These are phyloP conservation scores for Apis cerana DNA, from an alignment of 1,140 invertebrate species.

Conservation along the genomic window DNA sequence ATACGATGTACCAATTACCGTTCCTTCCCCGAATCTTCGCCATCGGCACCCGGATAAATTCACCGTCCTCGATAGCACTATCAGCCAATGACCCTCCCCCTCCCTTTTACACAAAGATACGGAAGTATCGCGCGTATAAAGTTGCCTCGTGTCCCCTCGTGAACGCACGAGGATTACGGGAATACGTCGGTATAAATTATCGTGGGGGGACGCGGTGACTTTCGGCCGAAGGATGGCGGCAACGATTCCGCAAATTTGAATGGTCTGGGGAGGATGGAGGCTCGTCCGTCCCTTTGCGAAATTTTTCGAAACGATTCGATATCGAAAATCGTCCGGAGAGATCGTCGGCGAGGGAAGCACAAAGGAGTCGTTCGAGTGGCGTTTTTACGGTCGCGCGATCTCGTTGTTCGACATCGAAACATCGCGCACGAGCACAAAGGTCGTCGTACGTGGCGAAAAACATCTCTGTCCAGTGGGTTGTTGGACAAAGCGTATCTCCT, in stretches of 20 bases:
- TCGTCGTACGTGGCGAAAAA: not conserved
- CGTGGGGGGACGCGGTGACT: not conserved
- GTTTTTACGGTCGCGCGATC: not conserved
- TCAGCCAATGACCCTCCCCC: not conserved
- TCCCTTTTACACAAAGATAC: not conserved
- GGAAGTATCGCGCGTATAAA: too few species aligned
- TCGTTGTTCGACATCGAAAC: not conserved
- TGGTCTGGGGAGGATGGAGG: conserved; percentile 19
- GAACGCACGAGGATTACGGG: not conserved
- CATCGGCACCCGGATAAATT: not conserved
- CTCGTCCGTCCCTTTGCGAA: conserved; percentile 51
- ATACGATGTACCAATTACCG: conserved; percentile 7
- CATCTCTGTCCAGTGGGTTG: not conserved
- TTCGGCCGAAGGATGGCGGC: not conserved
- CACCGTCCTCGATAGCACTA: not conserved
- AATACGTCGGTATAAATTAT: conserved; percentile 16
- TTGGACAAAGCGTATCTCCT: not conserved
- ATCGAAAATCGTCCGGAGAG: not conserved
- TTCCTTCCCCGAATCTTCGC: conserved; percentile 7
- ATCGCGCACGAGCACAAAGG: not conserved
- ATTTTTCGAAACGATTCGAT: conserved; percentile 10
- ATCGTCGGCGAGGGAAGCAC: not conserved
- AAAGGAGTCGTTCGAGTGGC: not conserved
- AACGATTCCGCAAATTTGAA: conserved; percentile 43
- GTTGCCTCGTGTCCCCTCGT: too few species aligned